Conservation (phyloP, 1,140 invertebrate species). For the Adelges cooleyi region DNA sequence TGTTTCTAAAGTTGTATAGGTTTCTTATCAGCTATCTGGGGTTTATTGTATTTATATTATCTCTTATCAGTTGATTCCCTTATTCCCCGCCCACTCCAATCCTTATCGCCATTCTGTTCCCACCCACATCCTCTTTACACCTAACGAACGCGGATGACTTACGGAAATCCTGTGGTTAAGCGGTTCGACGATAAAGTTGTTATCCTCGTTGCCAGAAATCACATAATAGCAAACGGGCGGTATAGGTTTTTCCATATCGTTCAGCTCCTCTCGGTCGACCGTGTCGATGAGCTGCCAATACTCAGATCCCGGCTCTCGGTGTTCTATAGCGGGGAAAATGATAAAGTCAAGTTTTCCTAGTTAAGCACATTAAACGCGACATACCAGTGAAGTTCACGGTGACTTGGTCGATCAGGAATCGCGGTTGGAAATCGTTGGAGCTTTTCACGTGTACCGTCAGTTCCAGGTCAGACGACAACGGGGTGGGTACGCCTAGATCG, state of each 20-base stretch:
- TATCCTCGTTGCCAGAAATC: constrained; percentile 62
- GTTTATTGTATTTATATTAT: too few species aligned
- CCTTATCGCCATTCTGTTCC: too few species aligned
- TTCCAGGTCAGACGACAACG: constrained; percentile 74
- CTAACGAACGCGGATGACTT: constrained; percentile 30
- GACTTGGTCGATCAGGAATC: constrained; percentile 65
- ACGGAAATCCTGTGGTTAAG: constrained; percentile 56
- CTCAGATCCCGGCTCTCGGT: constrained; percentile 55
- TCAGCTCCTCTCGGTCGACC: constrained; percentile 70
- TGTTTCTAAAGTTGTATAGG: too few species aligned
- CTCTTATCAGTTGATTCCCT: too few species aligned
- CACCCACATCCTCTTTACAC: too few species aligned
- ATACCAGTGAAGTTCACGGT: constrained; percentile 60
- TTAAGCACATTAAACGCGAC: not conserved
- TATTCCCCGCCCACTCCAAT: too few species aligned
- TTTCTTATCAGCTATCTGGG: too few species aligned
- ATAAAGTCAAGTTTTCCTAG: not conserved
- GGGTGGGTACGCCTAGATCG: constrained; percentile 72
- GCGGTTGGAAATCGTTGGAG: constrained; percentile 78
- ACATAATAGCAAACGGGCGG: constrained; percentile 79
- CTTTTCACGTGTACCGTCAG: constrained; percentile 80
- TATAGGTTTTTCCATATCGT: constrained; percentile 61
- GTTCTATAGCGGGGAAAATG: constrained; percentile 45
- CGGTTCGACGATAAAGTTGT: constrained; percentile 59
- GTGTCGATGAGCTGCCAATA: constrained; percentile 61